These are phyloP conservation scores for Rhizomys pruinosus DNA, from an alignment of 2,113 vertebrate species.

Conservation along the genomic window DNA sequence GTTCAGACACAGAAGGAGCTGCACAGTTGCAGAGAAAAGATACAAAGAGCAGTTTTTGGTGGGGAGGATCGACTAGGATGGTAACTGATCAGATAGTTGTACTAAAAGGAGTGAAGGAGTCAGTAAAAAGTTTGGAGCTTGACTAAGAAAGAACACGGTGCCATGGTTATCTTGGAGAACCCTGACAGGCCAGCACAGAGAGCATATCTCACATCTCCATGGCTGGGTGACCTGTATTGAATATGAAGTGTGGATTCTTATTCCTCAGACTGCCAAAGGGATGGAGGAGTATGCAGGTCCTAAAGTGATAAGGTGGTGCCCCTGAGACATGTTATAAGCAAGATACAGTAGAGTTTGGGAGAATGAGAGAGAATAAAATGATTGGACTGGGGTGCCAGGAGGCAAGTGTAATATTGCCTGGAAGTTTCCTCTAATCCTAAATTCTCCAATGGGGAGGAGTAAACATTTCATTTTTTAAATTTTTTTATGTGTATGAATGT, in stretches of 20 bases:
- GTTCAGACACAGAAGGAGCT: background rate
- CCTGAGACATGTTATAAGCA: background rate
- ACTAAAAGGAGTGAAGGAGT: background rate
- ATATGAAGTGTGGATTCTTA: background rate
- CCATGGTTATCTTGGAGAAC: no score
- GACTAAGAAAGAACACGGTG: background rate
- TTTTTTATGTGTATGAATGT: no score
- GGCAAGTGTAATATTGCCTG: background rate
- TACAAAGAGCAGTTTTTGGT: no score
- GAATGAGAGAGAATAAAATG: background rate
- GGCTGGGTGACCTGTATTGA: background rate
- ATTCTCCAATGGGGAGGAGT: background rate
- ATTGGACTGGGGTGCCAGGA: background rate
- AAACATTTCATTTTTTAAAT: background rate
- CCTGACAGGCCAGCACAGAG: background rate
- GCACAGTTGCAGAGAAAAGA: background rate
- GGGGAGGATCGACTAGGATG: background rate
- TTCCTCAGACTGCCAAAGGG: background rate
- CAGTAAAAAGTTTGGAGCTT: background rate
- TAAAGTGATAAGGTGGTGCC: background rate
- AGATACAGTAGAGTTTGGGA: background rate
- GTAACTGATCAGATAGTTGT: background rate
- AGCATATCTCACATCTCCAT: accelerated
- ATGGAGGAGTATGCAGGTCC: background rate
- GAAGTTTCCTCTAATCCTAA: background rate